Conservation (phyloP, 1,140 invertebrate species). For the Hesperophylax magnus region DNA sequence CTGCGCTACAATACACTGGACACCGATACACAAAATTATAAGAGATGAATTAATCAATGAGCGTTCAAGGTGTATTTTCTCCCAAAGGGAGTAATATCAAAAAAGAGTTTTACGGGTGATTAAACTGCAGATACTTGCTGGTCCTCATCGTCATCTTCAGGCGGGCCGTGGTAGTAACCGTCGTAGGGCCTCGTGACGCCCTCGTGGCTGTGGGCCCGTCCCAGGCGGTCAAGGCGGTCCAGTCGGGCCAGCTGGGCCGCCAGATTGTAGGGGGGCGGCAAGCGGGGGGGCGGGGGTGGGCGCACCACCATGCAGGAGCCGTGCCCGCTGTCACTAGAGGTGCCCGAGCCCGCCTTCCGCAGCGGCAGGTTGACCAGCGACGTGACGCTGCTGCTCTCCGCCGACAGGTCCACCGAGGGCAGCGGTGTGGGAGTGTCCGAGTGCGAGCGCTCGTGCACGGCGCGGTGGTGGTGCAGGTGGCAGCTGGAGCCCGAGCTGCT, state of each 20-base stretch:
- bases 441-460: conserved; percentile 89
- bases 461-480: conserved; percentile 58
- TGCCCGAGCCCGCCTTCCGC: conserved; percentile 89
- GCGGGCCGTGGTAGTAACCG: conserved; percentile 79
- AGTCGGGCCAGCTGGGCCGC: conserved; percentile 83
- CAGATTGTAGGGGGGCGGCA: conserved; percentile 79
- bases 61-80: background rate
- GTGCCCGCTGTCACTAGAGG: conserved; percentile 89
- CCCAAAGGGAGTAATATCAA: background rate
- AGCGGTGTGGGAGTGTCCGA: conserved; percentile 90
- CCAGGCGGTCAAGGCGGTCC: conserved; percentile 80
- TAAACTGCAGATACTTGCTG: conserved; percentile 70
- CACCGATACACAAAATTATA: background rate
- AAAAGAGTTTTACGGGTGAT: background rate
- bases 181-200: conserved; percentile 81
- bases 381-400: conserved; percentile 95
- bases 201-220: conserved; percentile 88
- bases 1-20: background rate
- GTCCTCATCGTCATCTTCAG: conserved; percentile 78
- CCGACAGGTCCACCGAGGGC: conserved; percentile 90
- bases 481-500: conserved; percentile 65
- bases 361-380: conserved; percentile 91
- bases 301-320: conserved; percentile 76
- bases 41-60: background rate
- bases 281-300: conserved; percentile 72